A percentile compares a stretch with the other conserved stretches of the same genome.
Conservation (phyloP, 2,113 vertebrate species). For the Carlito syrichta region DNA sequence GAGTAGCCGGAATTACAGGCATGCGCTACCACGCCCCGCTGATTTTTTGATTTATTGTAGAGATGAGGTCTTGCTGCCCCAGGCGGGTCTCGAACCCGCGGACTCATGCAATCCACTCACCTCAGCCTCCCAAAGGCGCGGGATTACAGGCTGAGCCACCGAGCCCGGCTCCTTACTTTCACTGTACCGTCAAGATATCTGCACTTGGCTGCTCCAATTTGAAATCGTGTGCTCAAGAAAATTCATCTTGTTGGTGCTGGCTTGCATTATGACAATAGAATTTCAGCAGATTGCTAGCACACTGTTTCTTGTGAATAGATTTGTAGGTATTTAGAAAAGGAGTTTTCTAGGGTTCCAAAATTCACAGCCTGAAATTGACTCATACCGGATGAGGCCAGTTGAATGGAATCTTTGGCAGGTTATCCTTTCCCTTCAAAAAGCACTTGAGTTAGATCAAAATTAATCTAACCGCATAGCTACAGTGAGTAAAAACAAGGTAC, state of each 20-base stretch:
- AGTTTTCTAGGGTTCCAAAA: neutral
- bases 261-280: neutral
- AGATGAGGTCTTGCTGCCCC: too few species aligned
- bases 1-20: too few species aligned
- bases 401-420: constrained; percentile 39
- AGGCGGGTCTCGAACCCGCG: too few species aligned
- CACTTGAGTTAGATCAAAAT: constrained; percentile 22
- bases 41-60: too few species aligned
- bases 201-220: neutral
- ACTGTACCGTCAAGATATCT: neutral
- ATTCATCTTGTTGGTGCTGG: neutral
- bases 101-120: too few species aligned
- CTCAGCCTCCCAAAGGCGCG: too few species aligned
- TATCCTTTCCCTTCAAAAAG: constrained; percentile 30
- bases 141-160: too few species aligned
- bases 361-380: constrained; percentile 22
- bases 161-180: neutral
- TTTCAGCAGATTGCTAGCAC: neutral
- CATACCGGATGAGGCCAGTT: neutral
- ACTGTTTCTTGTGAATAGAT: neutral
- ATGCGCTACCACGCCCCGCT: too few species aligned
- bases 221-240: constrained; percentile 1
- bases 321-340: neutral
- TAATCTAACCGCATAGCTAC: constrained; percentile 10
- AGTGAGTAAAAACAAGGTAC: constrained; percentile 16